Percentiles rank a stretch among this genome's conserved stretches.
These are phyloP conservation scores for Tetrao urogallus DNA, from an alignment of 2,113 vertebrate genomes.

Conservation along the genomic window DNA sequence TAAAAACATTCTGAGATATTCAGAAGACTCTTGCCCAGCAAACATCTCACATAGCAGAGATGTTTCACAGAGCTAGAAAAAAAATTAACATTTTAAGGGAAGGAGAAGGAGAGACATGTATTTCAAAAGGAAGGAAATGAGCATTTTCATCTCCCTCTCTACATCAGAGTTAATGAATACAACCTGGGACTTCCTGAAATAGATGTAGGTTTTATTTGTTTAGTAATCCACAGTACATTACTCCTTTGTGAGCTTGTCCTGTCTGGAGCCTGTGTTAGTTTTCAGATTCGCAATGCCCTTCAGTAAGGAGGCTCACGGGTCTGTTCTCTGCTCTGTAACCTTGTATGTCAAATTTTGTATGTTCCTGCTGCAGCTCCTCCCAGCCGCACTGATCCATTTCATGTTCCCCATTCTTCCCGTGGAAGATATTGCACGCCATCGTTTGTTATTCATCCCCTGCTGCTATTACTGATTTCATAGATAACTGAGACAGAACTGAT, in stretches of 20 bases:
- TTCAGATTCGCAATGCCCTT: not conserved
- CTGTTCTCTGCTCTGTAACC: not conserved
- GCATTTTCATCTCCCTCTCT: not conserved
- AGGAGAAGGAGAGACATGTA: not conserved
- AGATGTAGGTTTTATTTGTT: not conserved
- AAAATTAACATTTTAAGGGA: not conserved
- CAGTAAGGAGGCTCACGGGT: accelerated
- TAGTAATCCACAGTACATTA: not conserved
- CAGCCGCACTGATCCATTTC: not conserved
- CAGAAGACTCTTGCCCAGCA: not conserved
- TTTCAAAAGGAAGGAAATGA: conserved; percentile 8
- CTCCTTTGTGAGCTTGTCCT: not conserved
- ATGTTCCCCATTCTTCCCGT: not conserved
- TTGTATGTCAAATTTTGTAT: not conserved
- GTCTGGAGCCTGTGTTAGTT: not conserved
- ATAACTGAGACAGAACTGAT: not conserved
- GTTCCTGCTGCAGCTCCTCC: not conserved
- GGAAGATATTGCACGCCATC: not conserved
- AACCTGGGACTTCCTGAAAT: not conserved
- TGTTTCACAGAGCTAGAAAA: not conserved
- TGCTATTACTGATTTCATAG: not conserved
- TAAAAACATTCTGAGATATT: not conserved
- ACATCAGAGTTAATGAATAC: not conserved
- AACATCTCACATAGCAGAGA: not conserved
- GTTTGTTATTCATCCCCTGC: not conserved